Base-by-base conservation (phyloP, 2,888 invertebrate genomes). In the Blomia tropicalis region DNA sequence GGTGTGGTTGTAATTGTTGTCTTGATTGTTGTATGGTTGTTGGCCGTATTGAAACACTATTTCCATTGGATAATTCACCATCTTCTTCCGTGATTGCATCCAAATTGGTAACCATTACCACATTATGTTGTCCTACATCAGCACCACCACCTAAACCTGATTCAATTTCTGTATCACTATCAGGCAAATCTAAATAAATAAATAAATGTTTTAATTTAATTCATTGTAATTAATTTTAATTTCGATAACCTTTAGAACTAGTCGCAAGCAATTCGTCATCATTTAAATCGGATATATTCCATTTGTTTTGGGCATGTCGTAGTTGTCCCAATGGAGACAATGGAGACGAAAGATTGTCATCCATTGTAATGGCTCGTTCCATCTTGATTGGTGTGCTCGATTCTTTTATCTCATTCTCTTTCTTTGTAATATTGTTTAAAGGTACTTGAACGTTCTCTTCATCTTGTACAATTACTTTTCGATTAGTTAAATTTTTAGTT, bases 201-300 rank as follows among this genome's bases (percentile, higher is more conserved):
- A 17, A 17, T 41, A 17, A n/a, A 41, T 41, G 41, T 41, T 17
- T 41, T n/a, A 17, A 41, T 41, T 41, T 41, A 17, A 41, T 41
- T 14, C 14, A 17, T 14, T 41, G 41, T 41, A 17, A 41, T 41
- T 41, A n/a, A n/a, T 41, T 41, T 41, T 41, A 41, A 41, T 14
- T 41, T 41, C 14, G n/a, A n/a, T 14, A 41, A 41, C 14, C n/a
- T 41, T 17, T 41, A 41, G n/a, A 41, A 41, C n/a, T n/a, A n/a
- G n/a, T n/a, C n/a, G n/a, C n/a, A n/a, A n/a, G n/a, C n/a, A n/a
- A n/a, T 14, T 56, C 56, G 11, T 56, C 56, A 31, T 56, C 56
- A 22, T 56, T n/a, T 11, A 56, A 31, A 3, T 56, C 56, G 19
- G 56, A 3, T 27, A 56, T 56, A 25, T 56, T 56, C 56, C 56